Evolutionary conservation across 2,888 invertebrate genomes (phyloP).

Genomic region (Epirrita christyi): DNA sequence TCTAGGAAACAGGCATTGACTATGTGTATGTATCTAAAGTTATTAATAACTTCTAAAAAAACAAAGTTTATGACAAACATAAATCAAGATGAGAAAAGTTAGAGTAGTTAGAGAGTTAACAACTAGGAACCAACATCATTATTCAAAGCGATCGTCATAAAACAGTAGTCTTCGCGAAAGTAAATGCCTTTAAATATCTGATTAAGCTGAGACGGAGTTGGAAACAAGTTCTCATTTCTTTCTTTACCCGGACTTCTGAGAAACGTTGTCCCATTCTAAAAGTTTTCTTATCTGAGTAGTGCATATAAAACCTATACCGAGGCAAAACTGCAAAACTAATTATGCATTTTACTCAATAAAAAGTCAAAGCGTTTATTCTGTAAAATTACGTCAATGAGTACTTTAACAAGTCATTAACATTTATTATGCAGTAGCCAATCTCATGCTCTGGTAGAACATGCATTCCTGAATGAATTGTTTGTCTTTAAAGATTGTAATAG

Average conservation of each 20-base stretch:
- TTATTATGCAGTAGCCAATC: slow-evolving; percentile 15
- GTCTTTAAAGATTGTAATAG: too few relatives aligned
- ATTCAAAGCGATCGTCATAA: slow-evolving; percentile 26
- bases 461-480: slow-evolving; percentile 16
- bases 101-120: too few relatives aligned
- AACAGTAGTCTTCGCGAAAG: slow-evolving; percentile 25
- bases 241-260: slow-evolving; percentile 26
- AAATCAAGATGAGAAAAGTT: slow-evolving; percentile 17
- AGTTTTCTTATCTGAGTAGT: slow-evolving; percentile 30
- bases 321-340: slow-evolving; percentile 20
- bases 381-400: slow-evolving; percentile 14
- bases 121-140: slow-evolving; percentile 23
- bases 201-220: slow-evolving; percentile 28
- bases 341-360: slow-evolving; percentile 14
- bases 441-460: slow-evolving; percentile 21
- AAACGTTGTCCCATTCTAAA: slow-evolving; percentile 25
- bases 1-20: too few relatives aligned
- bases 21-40: neutral
- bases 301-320: slow-evolving; percentile 23
- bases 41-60: neutral
- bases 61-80: slow-evolving; percentile 6
- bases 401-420: slow-evolving; percentile 14
- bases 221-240: slow-evolving; percentile 30
- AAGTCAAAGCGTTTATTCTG: slow-evolving; percentile 1
- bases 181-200: slow-evolving; percentile 33